Base-by-base conservation (phyloP, 2,888 invertebrate genomes). In the Scaptodrosophila latifasciaeformis region DNA sequence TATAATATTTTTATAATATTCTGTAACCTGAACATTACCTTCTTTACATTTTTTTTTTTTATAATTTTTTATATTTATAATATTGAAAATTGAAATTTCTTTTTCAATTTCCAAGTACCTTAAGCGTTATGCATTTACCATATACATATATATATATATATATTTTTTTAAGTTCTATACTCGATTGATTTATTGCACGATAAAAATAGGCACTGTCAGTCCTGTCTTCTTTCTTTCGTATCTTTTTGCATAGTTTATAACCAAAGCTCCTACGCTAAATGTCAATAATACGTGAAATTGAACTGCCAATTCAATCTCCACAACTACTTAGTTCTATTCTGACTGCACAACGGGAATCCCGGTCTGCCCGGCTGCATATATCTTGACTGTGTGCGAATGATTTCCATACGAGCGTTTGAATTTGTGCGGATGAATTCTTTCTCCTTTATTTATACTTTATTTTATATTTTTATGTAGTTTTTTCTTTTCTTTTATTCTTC, bases 241-340 rank as follows among this genome's bases (percentile, higher is more conserved):
- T 27, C 44, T 21, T 49, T 54, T 52, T 45, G n/a, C 54, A 27
- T 54, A 61, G 54, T 47, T 40, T 44, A 49, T 37, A 51, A 49
- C 49, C 54, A 43, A 24, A 24, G 3, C 24, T 24, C 7, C 24
- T 50, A 59, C 61, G 59, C 57, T 77, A 78, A 78, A 81, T 79
- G 79, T 78, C 78, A 79, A 79, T 81, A 79, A 82, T 67, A 81
- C 76, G 78, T 78, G 79, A 79, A 79, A 79, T 79, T 82, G 82
- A 78, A 82, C 77, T 82, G 79, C 81, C 81, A 82, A 69, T 67
- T 78, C 69, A 74, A 78, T 80, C 62, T 63, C 44, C 51, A 49
- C 65, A 52, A 50, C 59, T 65, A 49, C 63, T 59, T 49, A 35
- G 35, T 15, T 37, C 37, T 17, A 37, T 17, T 37, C 24, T 7